Evolutionary conservation across 1,140 invertebrate genomes (phyloP).

Genomic region (Sitobion miscanthi): DNA sequence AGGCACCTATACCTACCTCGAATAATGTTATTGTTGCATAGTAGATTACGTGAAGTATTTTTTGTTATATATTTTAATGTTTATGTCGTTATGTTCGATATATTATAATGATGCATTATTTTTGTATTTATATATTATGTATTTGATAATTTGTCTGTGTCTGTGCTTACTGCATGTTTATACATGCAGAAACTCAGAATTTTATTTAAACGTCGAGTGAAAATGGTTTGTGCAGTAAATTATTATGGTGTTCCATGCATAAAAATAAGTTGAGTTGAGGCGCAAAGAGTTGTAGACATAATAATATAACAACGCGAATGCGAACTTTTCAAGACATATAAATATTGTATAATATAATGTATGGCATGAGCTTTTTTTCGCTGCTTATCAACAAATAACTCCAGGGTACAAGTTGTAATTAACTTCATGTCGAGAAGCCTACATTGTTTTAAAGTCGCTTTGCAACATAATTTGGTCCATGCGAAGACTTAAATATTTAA

Average conservation of each 20-base stretch:
- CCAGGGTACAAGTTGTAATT: background rate
- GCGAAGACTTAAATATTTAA: background rate
- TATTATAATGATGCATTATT: background rate
- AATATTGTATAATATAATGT: background rate
- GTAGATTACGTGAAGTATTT: background rate
- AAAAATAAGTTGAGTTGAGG: background rate
- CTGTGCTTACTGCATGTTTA: background rate
- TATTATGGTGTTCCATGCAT: background rate
- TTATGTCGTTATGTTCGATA: background rate
- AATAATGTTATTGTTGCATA: background rate
- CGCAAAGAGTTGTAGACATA: background rate
- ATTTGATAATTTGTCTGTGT: background rate
- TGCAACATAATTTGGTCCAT: background rate
- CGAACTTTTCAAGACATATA: background rate
- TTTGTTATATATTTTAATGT: background rate
- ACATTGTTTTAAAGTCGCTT: conserved; percentile 28
- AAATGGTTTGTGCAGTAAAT: background rate
- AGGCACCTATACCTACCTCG: background rate
- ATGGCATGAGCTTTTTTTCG: background rate
- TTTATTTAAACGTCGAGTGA: background rate
- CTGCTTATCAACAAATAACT: background rate
- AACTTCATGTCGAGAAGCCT: background rate
- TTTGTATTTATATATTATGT: background rate
- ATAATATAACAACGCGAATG: background rate
- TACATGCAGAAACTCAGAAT: background rate